phyloP scores from a whole-genome alignment of 1,140 invertebrate species.

The Panulirus ornatus region DNA sequence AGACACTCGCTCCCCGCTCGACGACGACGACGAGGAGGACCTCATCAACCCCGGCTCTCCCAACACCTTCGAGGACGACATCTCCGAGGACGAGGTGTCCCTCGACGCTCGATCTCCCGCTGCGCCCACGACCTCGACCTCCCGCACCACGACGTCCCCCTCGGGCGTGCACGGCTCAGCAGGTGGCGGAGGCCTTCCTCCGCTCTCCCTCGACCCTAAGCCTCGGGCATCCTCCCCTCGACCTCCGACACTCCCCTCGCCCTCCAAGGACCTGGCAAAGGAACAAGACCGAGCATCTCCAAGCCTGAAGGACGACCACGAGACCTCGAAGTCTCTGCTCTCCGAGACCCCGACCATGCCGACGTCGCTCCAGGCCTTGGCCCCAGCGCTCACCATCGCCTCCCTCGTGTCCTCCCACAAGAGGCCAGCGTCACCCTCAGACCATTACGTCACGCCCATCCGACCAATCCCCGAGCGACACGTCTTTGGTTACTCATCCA shows the following conservation, averaged over 20 bases:
- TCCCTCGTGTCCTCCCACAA: slow-evolving; percentile 65
- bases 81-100: slow-evolving; percentile 71
- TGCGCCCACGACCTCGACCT: slow-evolving; percentile 17
- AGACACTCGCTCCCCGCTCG: slow-evolving; percentile 62
- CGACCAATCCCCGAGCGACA: slow-evolving; percentile 65
- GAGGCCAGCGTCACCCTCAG: slow-evolving; percentile 55
- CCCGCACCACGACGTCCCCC: background rate
- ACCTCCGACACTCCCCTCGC: slow-evolving; percentile 12
- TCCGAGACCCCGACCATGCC: slow-evolving; percentile 44
- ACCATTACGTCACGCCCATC: slow-evolving; percentile 66
- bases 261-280: slow-evolving; percentile 35
- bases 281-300: slow-evolving; percentile 40
- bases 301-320: slow-evolving; percentile 2
- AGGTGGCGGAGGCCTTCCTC: slow-evolving; percentile 36
- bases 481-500: slow-evolving; percentile 55
- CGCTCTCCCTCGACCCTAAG: slow-evolving; percentile 53
- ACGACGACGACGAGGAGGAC: slow-evolving; percentile 73
- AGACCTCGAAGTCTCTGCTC: slow-evolving; percentile 35
- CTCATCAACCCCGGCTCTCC: slow-evolving; percentile 75
- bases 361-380: slow-evolving; percentile 50
- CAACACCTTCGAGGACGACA: slow-evolving; percentile 73
- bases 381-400: slow-evolving; percentile 62
- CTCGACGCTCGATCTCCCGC: slow-evolving; percentile 63
- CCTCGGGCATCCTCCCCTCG: slow-evolving; percentile 4
- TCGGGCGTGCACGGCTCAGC: background rate